Evolutionary conservation across 2,888 invertebrate species (phyloP).

Genomic region (Caenorhabditis afra): DNA sequence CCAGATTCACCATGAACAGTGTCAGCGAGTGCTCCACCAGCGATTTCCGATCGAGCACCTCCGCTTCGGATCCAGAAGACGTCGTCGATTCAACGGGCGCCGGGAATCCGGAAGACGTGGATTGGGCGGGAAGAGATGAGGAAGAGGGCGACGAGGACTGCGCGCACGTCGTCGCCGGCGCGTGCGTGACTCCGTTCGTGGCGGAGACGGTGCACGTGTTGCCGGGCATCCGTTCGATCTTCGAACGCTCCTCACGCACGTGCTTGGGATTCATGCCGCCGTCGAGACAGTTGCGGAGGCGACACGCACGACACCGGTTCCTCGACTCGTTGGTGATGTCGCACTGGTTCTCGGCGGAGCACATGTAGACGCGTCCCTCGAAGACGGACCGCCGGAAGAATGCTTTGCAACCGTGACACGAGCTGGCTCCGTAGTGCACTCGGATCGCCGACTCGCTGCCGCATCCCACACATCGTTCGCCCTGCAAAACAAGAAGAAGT

Average conservation of each 20-base stretch:
- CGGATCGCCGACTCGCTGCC: slow-evolving; percentile 68
- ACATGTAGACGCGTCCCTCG: slow-evolving; percentile 69
- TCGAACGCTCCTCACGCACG: slow-evolving; percentile 70
- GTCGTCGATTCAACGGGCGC: slow-evolving; percentile 37
- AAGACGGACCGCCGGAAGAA: slow-evolving; percentile 72
- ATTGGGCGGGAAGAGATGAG: slow-evolving; percentile 1
- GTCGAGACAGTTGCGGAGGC: slow-evolving; percentile 71
- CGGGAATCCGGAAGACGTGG: slow-evolving; percentile 22
- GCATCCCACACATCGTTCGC: slow-evolving; percentile 70
- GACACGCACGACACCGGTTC: slow-evolving; percentile 74
- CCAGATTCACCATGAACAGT: slow-evolving; percentile 60
- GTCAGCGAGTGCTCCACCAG: slow-evolving; percentile 52
- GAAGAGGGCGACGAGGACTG: background rate
- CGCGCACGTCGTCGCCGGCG: slow-evolving; percentile 24
- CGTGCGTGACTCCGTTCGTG: slow-evolving; percentile 45
- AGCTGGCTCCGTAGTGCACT: slow-evolving; percentile 73
- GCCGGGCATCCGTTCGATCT: slow-evolving; percentile 60
- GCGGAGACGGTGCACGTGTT: slow-evolving; percentile 54
- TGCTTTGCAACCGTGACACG: slow-evolving; percentile 75
- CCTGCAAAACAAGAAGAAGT: too few relatives aligned
- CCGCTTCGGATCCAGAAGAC: slow-evolving; percentile 51
- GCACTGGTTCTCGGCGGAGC: slow-evolving; percentile 65
- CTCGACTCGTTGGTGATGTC: slow-evolving; percentile 72
- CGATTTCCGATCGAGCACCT: slow-evolving; percentile 35
- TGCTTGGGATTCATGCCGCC: slow-evolving; percentile 76